phyloP scores from a whole-genome alignment of 1,140 invertebrate species.

The Hyles euphorbiae region DNA sequence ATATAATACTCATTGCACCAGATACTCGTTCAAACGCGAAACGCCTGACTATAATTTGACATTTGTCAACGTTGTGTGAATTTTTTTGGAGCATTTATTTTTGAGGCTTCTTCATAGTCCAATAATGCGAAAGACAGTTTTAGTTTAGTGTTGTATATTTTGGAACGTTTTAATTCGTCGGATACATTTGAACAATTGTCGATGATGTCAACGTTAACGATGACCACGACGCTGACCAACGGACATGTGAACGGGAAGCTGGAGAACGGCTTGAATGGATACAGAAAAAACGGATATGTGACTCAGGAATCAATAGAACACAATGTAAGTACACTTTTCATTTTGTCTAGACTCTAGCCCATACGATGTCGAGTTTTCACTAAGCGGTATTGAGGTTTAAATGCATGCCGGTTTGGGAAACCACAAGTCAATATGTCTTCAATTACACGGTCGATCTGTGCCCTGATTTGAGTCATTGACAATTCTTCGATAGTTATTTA shows the following conservation, averaged over 20 bases:
- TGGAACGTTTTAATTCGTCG: constrained; percentile 6
- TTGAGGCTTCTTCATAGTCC: constrained; percentile 2
- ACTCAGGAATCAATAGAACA: constrained; percentile 38
- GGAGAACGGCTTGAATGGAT: constrained; percentile 52
- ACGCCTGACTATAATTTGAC: constrained; percentile 7
- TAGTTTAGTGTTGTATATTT: constrained; percentile 13
- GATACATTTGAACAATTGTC: constrained; percentile 18
- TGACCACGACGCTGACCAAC: constrained; percentile 59
- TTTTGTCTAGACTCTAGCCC: background rate
- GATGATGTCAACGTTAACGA: constrained; percentile 58
- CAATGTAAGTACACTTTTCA: constrained; percentile 36
- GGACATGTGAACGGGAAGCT: constrained; percentile 54
- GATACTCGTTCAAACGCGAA: background rate
- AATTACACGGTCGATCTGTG: background rate
- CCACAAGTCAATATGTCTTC: too few relatives aligned
- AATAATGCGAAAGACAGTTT: constrained; percentile 16
- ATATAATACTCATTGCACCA: constrained; percentile 5
- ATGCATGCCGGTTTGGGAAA: too few relatives aligned
- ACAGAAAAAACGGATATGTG: constrained; percentile 57
- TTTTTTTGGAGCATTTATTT: constrained; percentile 1
- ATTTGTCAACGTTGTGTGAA: constrained; percentile 14
- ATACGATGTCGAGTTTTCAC: background rate
- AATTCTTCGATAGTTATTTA: background rate
- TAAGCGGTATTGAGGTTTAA: background rate
- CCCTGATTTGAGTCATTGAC: background rate